phyloP scores from a whole-genome alignment of 2,113 vertebrate genomes.

The Megaptera novaeangliae region DNA sequence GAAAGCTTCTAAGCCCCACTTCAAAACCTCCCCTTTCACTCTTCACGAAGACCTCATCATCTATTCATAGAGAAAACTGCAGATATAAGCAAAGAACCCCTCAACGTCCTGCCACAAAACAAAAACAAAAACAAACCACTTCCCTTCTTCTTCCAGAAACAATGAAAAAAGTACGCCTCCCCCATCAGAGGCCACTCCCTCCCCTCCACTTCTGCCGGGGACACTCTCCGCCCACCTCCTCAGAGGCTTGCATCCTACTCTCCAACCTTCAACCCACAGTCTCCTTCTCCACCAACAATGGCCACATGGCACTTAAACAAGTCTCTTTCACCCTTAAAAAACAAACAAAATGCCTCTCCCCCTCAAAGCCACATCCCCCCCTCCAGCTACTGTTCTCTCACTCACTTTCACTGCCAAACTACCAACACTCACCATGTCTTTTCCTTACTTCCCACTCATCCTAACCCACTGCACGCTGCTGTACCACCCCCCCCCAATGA shows the following conservation, averaged over 20 bases:
- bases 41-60: not conserved
- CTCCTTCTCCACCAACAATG: not conserved
- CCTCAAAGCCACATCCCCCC: not conserved
- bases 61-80: not conserved
- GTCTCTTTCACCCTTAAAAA: not conserved
- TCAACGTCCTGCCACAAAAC: constrained; percentile 4
- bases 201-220: too few species aligned
- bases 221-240: not conserved
- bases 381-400: not conserved
- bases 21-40: not conserved
- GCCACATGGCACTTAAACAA: not conserved
- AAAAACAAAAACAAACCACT: not conserved
- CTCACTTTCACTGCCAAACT: not conserved
- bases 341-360: not conserved
- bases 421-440: not conserved
- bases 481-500: too few species aligned
- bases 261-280: not conserved
- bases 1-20: not conserved
- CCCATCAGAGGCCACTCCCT: not conserved
- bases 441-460: not conserved
- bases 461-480: not conserved
- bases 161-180: not conserved
- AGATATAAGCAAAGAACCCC: not conserved
- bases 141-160: not conserved
- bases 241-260: not conserved